These are phyloP conservation scores for Amphimedon queenslandica DNA, from an alignment of 37 sponge, comb jelly and placozoan species.

Conservation along the genomic window DNA sequence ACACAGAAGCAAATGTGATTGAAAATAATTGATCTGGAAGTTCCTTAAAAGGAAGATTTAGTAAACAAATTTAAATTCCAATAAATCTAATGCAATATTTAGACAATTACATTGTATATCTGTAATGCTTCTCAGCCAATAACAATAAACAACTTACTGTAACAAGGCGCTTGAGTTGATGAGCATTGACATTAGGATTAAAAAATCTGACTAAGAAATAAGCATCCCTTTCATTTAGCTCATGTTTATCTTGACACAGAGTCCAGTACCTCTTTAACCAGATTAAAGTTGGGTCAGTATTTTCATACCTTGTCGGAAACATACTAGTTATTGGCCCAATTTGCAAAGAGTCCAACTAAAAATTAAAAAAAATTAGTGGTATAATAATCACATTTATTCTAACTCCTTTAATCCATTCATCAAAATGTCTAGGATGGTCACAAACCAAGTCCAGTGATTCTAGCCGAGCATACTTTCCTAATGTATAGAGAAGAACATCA, in stretches of 20 bases:
- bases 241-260: constrained; percentile 7
- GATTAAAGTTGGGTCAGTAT: constrained; percentile 49
- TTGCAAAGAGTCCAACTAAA: not conserved
- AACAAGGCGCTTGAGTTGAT: constrained; percentile 2
- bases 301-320: constrained; percentile 31
- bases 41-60: too few species aligned
- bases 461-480: constrained; percentile 40
- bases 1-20: too few species aligned
- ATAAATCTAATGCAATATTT: too few species aligned
- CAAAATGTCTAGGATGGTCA: constrained; percentile 38
- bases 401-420: constrained; percentile 66
- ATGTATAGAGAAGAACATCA: constrained; percentile 4
- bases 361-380: not conserved
- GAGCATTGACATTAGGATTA: not conserved
- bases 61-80: too few species aligned
- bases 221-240: constrained; percentile 28
- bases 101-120: too few species aligned
- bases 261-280: constrained; percentile 63
- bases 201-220: constrained; percentile 19
- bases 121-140: not conserved
- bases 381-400: constrained; percentile 1
- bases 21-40: too few species aligned
- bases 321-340: constrained; percentile 1
- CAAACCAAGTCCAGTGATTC: constrained; percentile 70
- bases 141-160: too few species aligned